Evolutionary conservation across 2,797 vertebrate genomes (phyloP).

Genomic region (Acanthornis magna): DNA sequence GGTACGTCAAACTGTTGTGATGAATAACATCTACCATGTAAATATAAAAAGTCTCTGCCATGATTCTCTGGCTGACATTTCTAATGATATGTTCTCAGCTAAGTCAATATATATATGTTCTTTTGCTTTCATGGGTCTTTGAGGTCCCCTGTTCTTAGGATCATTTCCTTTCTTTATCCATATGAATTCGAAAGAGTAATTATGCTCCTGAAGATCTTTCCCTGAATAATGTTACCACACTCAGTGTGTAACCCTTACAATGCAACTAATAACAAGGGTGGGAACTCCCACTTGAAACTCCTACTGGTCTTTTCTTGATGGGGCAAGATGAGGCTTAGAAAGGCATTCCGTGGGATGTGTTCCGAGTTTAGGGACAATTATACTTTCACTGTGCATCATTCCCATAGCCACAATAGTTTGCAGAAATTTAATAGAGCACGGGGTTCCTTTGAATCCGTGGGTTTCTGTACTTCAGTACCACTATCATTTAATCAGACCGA

Average conservation of each 20-base stretch:
- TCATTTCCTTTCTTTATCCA: background rate
- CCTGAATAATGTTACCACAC: background rate
- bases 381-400: background rate
- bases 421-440: background rate
- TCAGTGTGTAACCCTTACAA: background rate
- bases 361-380: background rate
- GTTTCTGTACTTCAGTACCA: background rate
- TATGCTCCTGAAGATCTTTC: background rate
- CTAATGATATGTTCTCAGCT: background rate
- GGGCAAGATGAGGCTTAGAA: background rate
- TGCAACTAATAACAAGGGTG: background rate
- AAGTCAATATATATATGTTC: background rate
- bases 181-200: background rate
- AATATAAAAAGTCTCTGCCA: background rate
- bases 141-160: background rate
- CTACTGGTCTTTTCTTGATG: background rate
- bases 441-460: background rate
- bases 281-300: constrained; percentile 15
- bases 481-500: background rate
- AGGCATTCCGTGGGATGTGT: background rate
- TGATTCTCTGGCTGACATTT: background rate
- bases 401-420: background rate
- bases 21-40: background rate
- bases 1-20: background rate
- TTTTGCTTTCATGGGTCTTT: background rate